A percentile compares a stretch with the other conserved stretches of the same genome.
Evolutionary conservation across 53 echinoderm and acorn worm genomes (phyloP).

Genomic region (Antedon mediterranea): DNA sequence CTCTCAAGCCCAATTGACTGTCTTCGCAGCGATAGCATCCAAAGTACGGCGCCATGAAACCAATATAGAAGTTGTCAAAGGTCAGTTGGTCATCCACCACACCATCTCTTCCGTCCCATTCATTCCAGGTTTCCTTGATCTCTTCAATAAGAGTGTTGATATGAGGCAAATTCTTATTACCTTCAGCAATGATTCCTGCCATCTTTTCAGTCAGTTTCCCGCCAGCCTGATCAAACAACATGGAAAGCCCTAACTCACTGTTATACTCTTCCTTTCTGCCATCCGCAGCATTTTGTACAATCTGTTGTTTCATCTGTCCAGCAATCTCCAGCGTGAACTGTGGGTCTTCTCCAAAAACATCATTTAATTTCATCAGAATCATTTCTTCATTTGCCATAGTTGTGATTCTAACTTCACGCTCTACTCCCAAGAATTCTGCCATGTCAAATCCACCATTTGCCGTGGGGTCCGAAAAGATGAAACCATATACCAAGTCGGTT

Average conservation of each 20-base stretch:
- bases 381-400: constrained; percentile 27
- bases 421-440: constrained; percentile 36
- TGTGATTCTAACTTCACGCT: constrained; percentile 24
- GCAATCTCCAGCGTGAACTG: constrained; percentile 22
- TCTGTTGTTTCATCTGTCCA: constrained; percentile 24
- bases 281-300: constrained; percentile 14
- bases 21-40: constrained; percentile 33
- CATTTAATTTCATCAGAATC: constrained; percentile 17
- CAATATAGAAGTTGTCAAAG: constrained; percentile 21
- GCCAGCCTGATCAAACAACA: constrained; percentile 38
- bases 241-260: constrained; percentile 28
- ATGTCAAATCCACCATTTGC: constrained; percentile 31
- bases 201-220: constrained; percentile 22
- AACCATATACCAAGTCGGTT: constrained; percentile 8
- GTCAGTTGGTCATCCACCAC: constrained; percentile 17
- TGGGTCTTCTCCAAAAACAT: constrained; percentile 23
- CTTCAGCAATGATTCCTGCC: constrained; percentile 23
- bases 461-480: constrained; percentile 27
- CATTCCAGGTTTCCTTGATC: constrained; percentile 19
- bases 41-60: constrained; percentile 26
- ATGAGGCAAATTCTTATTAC: not conserved
- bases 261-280: constrained; percentile 49
- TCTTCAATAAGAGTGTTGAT: constrained; percentile 20
- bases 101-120: constrained; percentile 24
- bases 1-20: constrained; percentile 20